phyloP scores from a whole-genome alignment of 2,888 invertebrate species.

The Dione vanillae region DNA sequence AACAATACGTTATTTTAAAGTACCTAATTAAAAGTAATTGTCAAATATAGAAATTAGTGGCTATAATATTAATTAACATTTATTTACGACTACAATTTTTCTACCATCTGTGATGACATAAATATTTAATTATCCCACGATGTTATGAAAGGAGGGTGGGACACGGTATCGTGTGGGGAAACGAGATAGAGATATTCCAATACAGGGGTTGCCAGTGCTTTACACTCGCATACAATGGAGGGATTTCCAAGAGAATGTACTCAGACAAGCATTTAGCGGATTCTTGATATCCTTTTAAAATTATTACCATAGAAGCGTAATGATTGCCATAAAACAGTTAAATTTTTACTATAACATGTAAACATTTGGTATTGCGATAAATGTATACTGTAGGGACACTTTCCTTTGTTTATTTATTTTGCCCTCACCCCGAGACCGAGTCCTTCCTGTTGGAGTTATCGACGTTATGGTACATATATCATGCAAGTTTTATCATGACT shows the following conservation, averaged over 20 bases:
- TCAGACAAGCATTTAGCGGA: slow-evolving; percentile 52
- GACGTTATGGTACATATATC: slow-evolving; percentile 45
- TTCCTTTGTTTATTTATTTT: slow-evolving; percentile 32
- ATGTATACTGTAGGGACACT: neutral
- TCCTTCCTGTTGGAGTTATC: slow-evolving; percentile 33
- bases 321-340: slow-evolving; percentile 36
- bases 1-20: slow-evolving; percentile 27
- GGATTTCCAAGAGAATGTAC: slow-evolving; percentile 67
- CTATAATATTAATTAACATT: slow-evolving; percentile 39
- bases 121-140: slow-evolving; percentile 82
- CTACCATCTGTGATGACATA: slow-evolving; percentile 67
- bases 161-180: slow-evolving; percentile 58
- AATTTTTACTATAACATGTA: slow-evolving; percentile 27
- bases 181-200: slow-evolving; percentile 66
- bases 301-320: slow-evolving; percentile 35
- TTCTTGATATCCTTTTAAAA: slow-evolving; percentile 50
- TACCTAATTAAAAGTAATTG: slow-evolving; percentile 20
- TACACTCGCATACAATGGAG: slow-evolving; percentile 62
- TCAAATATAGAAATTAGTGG: slow-evolving; percentile 33
- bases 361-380: neutral
- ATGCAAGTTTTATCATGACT: slow-evolving; percentile 59
- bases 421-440: neutral
- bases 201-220: slow-evolving; percentile 73
- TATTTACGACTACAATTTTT: slow-evolving; percentile 45
- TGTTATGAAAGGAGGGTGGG: slow-evolving; percentile 69